Percentiles rank a stretch among this genome's conserved stretches.
These are phyloP conservation scores for Sitta europaea DNA, from an alignment of 2,113 vertebrate species.

Conservation along the genomic window DNA sequence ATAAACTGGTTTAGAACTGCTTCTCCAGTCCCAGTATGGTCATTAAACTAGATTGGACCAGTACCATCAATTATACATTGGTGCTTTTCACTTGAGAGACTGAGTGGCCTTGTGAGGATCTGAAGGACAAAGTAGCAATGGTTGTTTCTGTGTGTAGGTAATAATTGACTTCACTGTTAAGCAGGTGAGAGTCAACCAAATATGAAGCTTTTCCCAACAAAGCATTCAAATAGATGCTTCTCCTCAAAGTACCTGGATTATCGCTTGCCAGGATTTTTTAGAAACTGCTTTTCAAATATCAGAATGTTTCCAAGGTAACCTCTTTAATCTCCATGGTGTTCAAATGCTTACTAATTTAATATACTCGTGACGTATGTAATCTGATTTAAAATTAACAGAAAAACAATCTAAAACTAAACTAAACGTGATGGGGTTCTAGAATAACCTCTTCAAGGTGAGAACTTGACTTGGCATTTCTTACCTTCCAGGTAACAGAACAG, in stretches of 20 bases:
- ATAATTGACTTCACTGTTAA: not conserved
- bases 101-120: not conserved
- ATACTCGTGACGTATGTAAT: not conserved
- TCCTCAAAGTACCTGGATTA: not conserved
- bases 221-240: not conserved
- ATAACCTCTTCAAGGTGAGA: not conserved
- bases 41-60: not conserved
- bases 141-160: not conserved
- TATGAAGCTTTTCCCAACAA: not conserved
- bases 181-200: not conserved
- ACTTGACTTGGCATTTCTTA: not conserved
- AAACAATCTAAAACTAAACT: not conserved
- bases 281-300: not conserved
- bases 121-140: not conserved
- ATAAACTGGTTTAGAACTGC: not conserved
- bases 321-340: not conserved
- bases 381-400: not conserved
- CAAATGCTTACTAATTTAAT: not conserved
- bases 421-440: not conserved
- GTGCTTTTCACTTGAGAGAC: not conserved
- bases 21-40: not conserved
- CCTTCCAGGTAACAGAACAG: not conserved
- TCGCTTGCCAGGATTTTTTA: not conserved
- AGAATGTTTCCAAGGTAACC: constrained; percentile 29
- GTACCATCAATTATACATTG: not conserved